Evolutionary conservation across 2,888 invertebrate species (phyloP).

Genomic region (Drosophila anomelani): DNA sequence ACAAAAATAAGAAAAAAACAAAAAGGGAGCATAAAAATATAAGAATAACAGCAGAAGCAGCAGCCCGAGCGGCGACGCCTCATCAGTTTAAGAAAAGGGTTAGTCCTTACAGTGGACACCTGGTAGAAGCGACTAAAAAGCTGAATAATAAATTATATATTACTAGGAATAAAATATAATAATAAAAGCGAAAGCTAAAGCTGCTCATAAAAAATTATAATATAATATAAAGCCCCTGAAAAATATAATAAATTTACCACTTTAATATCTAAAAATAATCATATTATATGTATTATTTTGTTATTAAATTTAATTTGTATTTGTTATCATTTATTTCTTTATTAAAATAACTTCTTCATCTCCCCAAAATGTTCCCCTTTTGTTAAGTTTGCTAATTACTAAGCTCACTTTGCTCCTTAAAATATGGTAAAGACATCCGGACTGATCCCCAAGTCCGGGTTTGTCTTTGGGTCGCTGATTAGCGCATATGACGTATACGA

Average conservation of each 20-base stretch:
- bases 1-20: too few relatives aligned
- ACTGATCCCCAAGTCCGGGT: neutral
- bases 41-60: slow-evolving; percentile 15
- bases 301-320: neutral
- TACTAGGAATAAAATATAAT: too few relatives aligned
- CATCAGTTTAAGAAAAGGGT: slow-evolving; percentile 28
- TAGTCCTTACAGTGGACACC: slow-evolving; percentile 5
- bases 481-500: slow-evolving; percentile 66
- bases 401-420: slow-evolving; percentile 14
- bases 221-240: too few relatives aligned
- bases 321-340: neutral
- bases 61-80: slow-evolving; percentile 32
- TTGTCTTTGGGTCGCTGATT: slow-evolving; percentile 52
- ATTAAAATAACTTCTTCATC: neutral
- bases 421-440: slow-evolving; percentile 16
- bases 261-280: too few relatives aligned
- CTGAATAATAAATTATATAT: neutral
- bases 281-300: neutral
- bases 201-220: too few relatives aligned
- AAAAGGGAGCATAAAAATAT: neutral
- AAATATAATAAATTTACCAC: neutral
- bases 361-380: too few relatives aligned
- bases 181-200: too few relatives aligned
- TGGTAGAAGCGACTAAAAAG: neutral
- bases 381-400: neutral